Conservation (phyloP, 2,113 vertebrate species). For the Vanacampus margaritifer region DNA sequence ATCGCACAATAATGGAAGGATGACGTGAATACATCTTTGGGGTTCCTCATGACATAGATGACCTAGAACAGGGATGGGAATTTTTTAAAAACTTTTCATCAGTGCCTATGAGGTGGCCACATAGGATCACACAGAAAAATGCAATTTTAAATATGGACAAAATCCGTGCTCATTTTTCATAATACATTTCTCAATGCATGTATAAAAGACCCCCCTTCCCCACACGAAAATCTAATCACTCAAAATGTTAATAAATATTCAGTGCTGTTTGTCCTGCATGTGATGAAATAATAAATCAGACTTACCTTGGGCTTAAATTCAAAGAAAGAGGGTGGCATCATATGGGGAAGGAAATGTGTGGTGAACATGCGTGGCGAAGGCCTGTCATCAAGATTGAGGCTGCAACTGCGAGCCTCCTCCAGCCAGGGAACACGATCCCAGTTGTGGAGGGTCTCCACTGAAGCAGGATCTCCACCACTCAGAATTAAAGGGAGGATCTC, state of each 20-base stretch:
- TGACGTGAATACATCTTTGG: slow-evolving; percentile 71
- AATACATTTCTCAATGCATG: too few species aligned
- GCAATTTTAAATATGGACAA: too few species aligned
- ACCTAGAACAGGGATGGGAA: slow-evolving; percentile 47
- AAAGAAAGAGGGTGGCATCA: slow-evolving; percentile 70
- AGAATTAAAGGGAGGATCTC: slow-evolving; percentile 68
- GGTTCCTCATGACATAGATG: slow-evolving; percentile 69
- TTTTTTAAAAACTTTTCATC: too few species aligned
- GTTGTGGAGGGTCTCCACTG: slow-evolving; percentile 63
- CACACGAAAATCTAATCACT: too few species aligned
- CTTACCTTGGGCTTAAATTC: slow-evolving; percentile 70
- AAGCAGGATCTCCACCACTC: slow-evolving; percentile 65
- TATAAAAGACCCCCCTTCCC: too few species aligned
- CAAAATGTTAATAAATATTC: too few species aligned
- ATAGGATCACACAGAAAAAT: too few species aligned
- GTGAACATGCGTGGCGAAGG: slow-evolving; percentile 65
- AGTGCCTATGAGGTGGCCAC: too few species aligned
- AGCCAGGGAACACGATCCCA: slow-evolving; percentile 74
- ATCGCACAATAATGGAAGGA: slow-evolving; percentile 60
- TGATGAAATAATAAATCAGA: background rate
- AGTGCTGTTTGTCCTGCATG: too few species aligned
- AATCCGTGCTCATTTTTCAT: too few species aligned
- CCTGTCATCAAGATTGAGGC: slow-evolving; percentile 60
- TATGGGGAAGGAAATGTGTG: slow-evolving; percentile 60
- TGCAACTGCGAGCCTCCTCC: slow-evolving; percentile 40